Conservation (phyloP, 2,888 invertebrate species). For the Drosophila nr. fundita region DNA sequence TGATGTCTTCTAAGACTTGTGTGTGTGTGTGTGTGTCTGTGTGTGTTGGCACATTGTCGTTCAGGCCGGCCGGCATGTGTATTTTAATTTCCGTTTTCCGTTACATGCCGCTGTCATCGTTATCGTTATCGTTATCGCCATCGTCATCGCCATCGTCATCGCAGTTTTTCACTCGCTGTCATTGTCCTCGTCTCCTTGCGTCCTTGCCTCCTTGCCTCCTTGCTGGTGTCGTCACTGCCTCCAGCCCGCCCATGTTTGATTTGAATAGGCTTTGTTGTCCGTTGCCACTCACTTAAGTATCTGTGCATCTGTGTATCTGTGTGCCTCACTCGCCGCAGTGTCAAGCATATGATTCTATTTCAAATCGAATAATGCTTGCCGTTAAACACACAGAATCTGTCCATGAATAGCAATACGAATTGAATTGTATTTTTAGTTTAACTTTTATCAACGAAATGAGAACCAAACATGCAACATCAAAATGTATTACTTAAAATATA, state of each 20-base stretch:
- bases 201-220: neutral
- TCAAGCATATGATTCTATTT: conserved; percentile 8
- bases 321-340: neutral
- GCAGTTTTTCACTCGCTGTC: neutral
- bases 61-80: conserved; percentile 42
- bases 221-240: neutral
- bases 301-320: conserved; percentile 1
- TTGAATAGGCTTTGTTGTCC: conserved; percentile 10
- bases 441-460: neutral
- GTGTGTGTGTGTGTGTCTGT: neutral
- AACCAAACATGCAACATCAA: neutral
- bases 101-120: conserved; percentile 64
- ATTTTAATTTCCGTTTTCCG: conserved; percentile 74
- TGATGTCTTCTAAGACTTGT: conserved; percentile 25
- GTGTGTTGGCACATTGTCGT: conserved; percentile 47
- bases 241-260: neutral
- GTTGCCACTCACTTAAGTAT: conserved; percentile 1
- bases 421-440: neutral
- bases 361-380: neutral
- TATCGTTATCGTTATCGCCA: conserved; percentile 47
- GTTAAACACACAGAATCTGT: neutral
- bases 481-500: neutral
- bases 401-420: neutral
- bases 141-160: conserved; percentile 2
- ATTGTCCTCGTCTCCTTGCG: neutral